These are phyloP conservation scores for Muschampia plurimacula DNA, from an alignment of 2,888 invertebrate species.

Conservation along the genomic window DNA sequence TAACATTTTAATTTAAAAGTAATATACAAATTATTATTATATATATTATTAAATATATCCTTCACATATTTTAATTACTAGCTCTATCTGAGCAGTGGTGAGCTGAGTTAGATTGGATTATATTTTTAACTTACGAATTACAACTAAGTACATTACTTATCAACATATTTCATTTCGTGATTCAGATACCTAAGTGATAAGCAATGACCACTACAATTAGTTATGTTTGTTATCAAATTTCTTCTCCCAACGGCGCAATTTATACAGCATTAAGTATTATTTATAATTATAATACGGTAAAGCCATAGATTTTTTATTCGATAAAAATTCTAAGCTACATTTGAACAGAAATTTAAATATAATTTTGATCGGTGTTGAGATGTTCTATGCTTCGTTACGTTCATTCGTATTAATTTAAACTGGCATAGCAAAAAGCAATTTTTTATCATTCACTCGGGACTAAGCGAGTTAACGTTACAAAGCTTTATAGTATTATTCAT, in stretches of 20 bases:
- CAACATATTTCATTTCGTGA: no score
- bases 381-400: conserved; percentile 13
- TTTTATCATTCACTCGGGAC: conserved; percentile 13
- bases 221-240: neutral
- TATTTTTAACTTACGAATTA: neutral
- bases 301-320: neutral
- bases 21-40: no score
- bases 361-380: neutral
- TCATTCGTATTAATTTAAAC: conserved; percentile 13
- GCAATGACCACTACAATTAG: neutral
- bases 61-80: no score
- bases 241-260: neutral
- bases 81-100: no score
- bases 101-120: neutral
- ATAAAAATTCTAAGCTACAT: conserved; percentile 3
- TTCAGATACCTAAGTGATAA: no score
- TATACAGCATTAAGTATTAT: neutral
- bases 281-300: neutral
- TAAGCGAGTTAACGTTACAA: conserved; percentile 15
- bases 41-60: no score
- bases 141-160: neutral
- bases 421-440: conserved; percentile 9
- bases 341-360: conserved; percentile 6
- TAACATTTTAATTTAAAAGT: no score
- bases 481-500: conserved; percentile 2